These are phyloP conservation scores for Nerophis ophidion DNA, from an alignment of 2,113 vertebrate genomes.

Conservation along the genomic window DNA sequence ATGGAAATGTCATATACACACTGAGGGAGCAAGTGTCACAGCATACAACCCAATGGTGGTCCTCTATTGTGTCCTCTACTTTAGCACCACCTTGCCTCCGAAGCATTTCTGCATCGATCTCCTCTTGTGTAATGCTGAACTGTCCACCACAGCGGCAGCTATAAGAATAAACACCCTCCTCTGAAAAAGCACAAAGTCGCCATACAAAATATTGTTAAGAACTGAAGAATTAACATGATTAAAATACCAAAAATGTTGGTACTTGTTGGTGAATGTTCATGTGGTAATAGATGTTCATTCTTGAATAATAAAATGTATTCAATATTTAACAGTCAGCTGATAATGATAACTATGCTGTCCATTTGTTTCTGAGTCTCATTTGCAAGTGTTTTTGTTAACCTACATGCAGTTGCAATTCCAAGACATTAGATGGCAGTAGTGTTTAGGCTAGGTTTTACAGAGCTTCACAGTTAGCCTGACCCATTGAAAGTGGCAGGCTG, in stretches of 20 bases:
- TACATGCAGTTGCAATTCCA: too few species aligned
- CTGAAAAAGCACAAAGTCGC: constrained; percentile 36
- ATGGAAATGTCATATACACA: constrained; percentile 51
- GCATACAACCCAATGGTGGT: constrained; percentile 48
- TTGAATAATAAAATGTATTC: too few species aligned
- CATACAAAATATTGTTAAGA: neutral
- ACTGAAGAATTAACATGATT: neutral
- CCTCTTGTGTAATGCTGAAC: constrained; percentile 51
- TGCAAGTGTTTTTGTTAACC: too few species aligned
- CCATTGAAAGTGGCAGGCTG: too few species aligned
- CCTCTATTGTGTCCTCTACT: constrained; percentile 11
- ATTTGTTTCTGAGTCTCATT: too few species aligned
- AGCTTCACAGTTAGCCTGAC: too few species aligned
- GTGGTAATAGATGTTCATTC: too few species aligned
- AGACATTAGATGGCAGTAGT: too few species aligned
- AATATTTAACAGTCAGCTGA: too few species aligned
- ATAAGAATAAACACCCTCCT: constrained; percentile 26
- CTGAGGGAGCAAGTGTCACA: constrained; percentile 73
- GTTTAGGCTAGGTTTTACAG: too few species aligned
- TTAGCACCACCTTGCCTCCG: constrained; percentile 5
- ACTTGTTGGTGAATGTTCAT: too few species aligned
- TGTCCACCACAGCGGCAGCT: constrained; percentile 69
- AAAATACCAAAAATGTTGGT: neutral
- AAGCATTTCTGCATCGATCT: constrained; percentile 34
- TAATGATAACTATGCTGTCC: too few species aligned